A percentile compares a stretch with the other conserved stretches of the same genome.
phyloP scores from a whole-genome alignment of 2,888 invertebrate species.

The Pheosia gnoma region DNA sequence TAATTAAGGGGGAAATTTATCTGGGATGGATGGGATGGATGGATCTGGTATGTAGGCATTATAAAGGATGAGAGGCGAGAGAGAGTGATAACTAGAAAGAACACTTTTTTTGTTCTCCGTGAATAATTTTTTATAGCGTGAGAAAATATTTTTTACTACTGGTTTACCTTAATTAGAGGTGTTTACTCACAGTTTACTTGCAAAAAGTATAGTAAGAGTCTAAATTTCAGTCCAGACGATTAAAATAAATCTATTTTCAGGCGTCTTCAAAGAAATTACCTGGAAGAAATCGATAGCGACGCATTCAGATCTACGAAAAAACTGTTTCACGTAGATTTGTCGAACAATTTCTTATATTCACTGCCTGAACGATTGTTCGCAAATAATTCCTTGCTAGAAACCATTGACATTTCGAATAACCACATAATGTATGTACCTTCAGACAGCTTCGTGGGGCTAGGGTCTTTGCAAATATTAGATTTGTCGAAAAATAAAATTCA shows the following conservation, averaged over 20 bases:
- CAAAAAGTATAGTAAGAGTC: neutral
- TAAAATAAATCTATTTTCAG: constrained; percentile 71
- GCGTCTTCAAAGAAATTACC: constrained; percentile 86
- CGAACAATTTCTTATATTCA: constrained; percentile 85
- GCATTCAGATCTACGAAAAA: constrained; percentile 84
- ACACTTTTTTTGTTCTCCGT: no score
- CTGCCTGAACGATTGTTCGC: constrained; percentile 85
- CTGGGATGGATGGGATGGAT: no score
- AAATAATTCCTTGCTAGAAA: constrained; percentile 83
- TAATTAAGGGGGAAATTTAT: no score
- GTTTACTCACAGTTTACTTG: neutral
- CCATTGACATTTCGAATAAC: constrained; percentile 88
- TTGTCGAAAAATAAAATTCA: constrained; percentile 87
- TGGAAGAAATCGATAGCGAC: constrained; percentile 85
- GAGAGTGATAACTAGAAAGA: no score
- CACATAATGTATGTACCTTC: constrained; percentile 83
- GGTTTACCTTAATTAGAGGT: neutral
- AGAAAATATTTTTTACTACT: neutral
- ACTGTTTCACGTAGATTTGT: constrained; percentile 87
- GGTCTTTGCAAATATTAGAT: constrained; percentile 87
- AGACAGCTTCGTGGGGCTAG: constrained; percentile 82
- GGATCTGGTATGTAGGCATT: no score
- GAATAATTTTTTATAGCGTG: neutral
- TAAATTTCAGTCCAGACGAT: constrained; percentile 15
- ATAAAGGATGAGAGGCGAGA: no score